Evolutionary conservation across 1,140 invertebrate species (phyloP), one percentile per base, ranked within the genome.

Genomic region (Ruditapes philippinarum): DNA sequence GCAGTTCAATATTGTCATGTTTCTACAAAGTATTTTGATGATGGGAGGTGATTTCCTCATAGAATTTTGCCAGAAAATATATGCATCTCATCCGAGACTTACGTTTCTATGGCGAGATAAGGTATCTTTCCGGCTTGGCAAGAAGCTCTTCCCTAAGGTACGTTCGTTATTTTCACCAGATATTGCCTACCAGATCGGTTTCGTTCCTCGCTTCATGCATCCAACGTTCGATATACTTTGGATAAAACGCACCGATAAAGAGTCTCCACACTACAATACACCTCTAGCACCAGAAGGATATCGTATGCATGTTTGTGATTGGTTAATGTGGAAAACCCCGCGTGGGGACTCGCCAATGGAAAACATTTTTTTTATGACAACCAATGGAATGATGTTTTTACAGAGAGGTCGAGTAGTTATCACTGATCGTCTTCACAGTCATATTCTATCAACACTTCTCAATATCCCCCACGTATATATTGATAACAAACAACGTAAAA

Each of bases 91-190:
- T n/a, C 11, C 12, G 5, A 11, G 36, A 9, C 22, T 76, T 42
- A 76, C 73, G 45, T 40, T 76, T 25, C 4, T 76, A 25, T 76
- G 73, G 73, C 7, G 73, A 25, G 73, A 76, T 42, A 42, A n/a
- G 25, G 9, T 14, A 1, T 76, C 73, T 1, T 76, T 12, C 31
- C 40, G 2, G 25, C 73, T 76, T 38, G 73, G 73, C 1, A 76
- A 76, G 25, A 19, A n/a, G n/a, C n/a, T n/a, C n/a, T n/a, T 76
- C n/a, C 73, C 73, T 38, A 45, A 40, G 45, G 73, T 76, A 2
- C 73, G 73, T 76, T 76, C 73, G 1, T 45, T 76, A 40, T 42
- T 76, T 5, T 76, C 73, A n/a, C 73, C 73, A 4, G 73, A 76
- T 45, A 76, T 76, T 2, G 40, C 73, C 1, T 76, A 40, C 40